These are phyloP conservation scores for Chlorodrepanis virens DNA, from an alignment of 2,113 vertebrate genomes.

Conservation along the genomic window DNA sequence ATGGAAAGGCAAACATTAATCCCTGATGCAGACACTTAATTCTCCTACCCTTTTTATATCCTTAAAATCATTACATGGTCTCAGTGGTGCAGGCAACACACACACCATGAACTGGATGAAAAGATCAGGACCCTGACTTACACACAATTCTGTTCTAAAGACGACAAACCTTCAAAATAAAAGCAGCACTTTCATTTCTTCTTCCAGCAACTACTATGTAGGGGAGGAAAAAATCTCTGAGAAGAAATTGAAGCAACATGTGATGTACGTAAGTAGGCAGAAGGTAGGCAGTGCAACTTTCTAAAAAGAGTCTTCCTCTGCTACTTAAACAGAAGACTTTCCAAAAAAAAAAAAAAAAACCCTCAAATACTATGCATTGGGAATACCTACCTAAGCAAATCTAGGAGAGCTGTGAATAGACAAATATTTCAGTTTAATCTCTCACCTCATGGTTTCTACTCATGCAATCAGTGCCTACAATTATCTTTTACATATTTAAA, in stretches of 20 bases:
- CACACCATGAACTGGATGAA: neutral
- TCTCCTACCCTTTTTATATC: neutral
- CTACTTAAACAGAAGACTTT: neutral
- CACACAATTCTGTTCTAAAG: neutral
- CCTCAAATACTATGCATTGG: neutral
- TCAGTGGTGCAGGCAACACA: neutral
- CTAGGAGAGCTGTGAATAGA: neutral
- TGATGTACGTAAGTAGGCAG: neutral
- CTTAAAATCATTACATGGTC: neutral
- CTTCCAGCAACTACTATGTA: neutral
- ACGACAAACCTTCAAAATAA: neutral
- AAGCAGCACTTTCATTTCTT: neutral
- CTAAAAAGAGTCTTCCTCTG: neutral
- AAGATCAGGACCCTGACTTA: neutral
- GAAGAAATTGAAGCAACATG: neutral
- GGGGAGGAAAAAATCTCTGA: neutral
- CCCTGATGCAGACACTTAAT: neutral
- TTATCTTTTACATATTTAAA: neutral
- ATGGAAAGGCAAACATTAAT: neutral
- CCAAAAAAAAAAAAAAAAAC: neutral
- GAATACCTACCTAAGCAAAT: neutral
- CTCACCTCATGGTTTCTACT: neutral
- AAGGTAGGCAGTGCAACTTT: neutral
- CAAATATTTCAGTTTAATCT: neutral
- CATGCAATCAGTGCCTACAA: neutral